Evolutionary conservation across 2,888 invertebrate genomes (phyloP).

Genomic region (Melinaea menophilus): DNA sequence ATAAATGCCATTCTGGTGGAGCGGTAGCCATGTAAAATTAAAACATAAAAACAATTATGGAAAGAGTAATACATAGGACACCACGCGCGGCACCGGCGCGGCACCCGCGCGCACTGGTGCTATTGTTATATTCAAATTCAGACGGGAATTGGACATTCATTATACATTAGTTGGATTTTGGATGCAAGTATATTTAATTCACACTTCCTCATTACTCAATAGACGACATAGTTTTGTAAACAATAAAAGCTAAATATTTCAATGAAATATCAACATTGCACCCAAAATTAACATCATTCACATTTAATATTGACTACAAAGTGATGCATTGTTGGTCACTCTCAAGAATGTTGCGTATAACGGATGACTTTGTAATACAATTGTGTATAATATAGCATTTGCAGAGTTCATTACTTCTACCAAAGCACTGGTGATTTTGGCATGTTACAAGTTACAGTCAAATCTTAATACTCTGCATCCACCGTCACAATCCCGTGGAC

Average conservation of each 20-base stretch:
- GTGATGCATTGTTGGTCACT: not conserved
- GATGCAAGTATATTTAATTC: not conserved
- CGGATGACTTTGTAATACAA: too few species aligned
- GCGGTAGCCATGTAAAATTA: slow-evolving; percentile 13
- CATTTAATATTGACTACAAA: not conserved
- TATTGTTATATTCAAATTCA: slow-evolving; percentile 5
- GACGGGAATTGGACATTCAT: not conserved
- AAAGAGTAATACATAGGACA: slow-evolving; percentile 12
- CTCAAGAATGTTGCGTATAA: too few species aligned
- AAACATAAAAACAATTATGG: slow-evolving; percentile 13
- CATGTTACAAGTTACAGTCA: not conserved
- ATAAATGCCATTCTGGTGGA: slow-evolving; percentile 33
- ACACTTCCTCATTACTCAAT: too few species aligned
- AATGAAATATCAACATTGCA: not conserved
- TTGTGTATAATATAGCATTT: too few species aligned
- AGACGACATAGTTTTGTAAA: too few species aligned
- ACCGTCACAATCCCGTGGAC: slow-evolving; percentile 3
- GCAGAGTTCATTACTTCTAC: not conserved
- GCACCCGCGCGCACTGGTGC: not conserved
- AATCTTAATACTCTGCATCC: not conserved
- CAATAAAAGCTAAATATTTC: not conserved
- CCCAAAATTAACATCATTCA: not conserved
- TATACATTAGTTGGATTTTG: not conserved
- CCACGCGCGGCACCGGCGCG: not conserved
- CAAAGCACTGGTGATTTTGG: not conserved